These are phyloP conservation scores for Craseonycteris thonglongyai DNA, from an alignment of 2,113 vertebrate species.

Conservation along the genomic window DNA sequence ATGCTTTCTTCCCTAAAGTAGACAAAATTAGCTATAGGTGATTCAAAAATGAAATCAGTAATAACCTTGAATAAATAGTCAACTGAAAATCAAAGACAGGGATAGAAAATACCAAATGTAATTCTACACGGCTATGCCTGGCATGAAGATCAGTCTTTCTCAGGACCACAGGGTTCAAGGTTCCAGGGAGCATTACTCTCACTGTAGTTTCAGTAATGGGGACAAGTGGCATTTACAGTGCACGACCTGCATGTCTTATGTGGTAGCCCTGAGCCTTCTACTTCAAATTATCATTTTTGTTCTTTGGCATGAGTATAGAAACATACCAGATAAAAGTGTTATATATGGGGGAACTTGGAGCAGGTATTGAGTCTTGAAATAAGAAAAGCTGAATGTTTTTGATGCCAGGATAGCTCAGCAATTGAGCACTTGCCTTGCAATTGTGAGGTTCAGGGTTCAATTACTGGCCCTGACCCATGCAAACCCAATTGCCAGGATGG, in stretches of 20 bases:
- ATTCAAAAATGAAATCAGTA: neutral
- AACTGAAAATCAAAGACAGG: neutral
- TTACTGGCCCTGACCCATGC: no score
- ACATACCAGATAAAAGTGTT: neutral
- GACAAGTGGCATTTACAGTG: accelerated
- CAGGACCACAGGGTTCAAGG: neutral
- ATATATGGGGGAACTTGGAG: neutral
- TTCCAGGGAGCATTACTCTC: neutral
- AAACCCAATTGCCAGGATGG: no score
- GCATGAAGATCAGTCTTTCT: neutral
- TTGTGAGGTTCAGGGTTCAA: no score
- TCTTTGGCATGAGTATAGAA: neutral
- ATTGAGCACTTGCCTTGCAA: no score
- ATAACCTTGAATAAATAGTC: neutral
- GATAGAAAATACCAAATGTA: neutral
- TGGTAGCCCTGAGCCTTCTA: neutral
- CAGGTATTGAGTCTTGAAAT: neutral
- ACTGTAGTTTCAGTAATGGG: neutral
- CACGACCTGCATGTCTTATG: neutral
- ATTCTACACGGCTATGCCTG: neutral
- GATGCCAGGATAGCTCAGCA: no score
- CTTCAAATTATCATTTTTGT: neutral
- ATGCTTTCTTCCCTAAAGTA: neutral
- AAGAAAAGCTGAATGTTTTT: neutral
- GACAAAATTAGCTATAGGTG: neutral